Evolutionary conservation across 2,113 vertebrate species (phyloP).

Genomic region (Petaurus breviceps): DNA sequence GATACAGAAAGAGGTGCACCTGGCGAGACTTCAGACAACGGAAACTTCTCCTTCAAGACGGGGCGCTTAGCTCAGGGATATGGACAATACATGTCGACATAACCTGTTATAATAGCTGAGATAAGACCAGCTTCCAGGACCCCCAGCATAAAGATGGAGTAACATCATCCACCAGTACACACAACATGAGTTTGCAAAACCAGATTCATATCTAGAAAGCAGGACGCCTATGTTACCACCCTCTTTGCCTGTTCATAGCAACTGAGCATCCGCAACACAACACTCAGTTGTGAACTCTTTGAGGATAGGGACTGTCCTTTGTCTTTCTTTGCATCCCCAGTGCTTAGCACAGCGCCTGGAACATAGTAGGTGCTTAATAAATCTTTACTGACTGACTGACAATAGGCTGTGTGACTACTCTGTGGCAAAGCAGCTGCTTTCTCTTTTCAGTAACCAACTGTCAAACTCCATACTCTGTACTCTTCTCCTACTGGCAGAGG

Average conservation of each 20-base stretch:
- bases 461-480: not conserved
- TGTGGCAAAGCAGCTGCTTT: not conserved
- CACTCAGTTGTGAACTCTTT: not conserved
- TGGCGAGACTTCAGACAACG: not conserved
- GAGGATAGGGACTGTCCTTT: not conserved
- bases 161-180: not conserved
- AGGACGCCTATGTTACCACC: not conserved
- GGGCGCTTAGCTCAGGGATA: not conserved
- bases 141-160: not conserved
- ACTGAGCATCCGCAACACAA: not conserved
- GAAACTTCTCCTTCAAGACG: not conserved
- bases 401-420: not conserved
- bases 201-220: not conserved
- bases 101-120: not conserved
- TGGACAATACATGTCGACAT: not conserved
- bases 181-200: no score
- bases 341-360: not conserved
- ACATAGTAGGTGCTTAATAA: not conserved
- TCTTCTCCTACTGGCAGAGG: not conserved
- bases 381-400: not conserved
- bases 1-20: not conserved
- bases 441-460: not conserved
- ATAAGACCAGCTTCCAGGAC: not conserved
- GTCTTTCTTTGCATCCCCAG: not conserved
- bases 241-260: not conserved